phyloP scores from a whole-genome alignment of 2,888 invertebrate genomes.

The Stomorhina lunata region DNA sequence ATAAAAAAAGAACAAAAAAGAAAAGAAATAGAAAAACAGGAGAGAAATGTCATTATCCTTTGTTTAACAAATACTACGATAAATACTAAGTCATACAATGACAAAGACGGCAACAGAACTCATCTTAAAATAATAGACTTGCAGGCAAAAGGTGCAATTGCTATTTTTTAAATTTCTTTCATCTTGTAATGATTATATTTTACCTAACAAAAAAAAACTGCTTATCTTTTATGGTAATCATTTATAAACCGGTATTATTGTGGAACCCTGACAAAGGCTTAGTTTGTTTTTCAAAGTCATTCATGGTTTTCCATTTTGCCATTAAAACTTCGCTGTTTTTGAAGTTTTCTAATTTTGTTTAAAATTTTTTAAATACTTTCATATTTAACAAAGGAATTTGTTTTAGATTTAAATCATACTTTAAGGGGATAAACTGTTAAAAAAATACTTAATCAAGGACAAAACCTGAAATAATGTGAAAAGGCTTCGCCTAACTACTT shows the following conservation, averaged over 20 bases:
- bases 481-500: too few relatives aligned
- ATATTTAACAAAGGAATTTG: too few relatives aligned
- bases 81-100: slow-evolving; percentile 31
- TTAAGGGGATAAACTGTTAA: too few relatives aligned
- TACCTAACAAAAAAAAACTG: background rate
- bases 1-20: background rate
- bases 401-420: too few relatives aligned
- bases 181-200: slow-evolving; percentile 20
- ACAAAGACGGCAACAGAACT: background rate
- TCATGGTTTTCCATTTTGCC: too few relatives aligned
- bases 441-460: too few relatives aligned
- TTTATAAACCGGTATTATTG: too few relatives aligned
- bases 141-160: slow-evolving; percentile 36
- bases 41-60: slow-evolving; percentile 59
- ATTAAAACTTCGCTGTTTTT: too few relatives aligned
- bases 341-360: too few relatives aligned
- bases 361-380: too few relatives aligned
- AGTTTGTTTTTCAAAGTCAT: background rate
- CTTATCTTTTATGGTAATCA: slow-evolving; percentile 48
- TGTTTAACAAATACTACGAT: slow-evolving; percentile 13
- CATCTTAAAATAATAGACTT: slow-evolving; percentile 8
- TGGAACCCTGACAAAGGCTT: too few relatives aligned
- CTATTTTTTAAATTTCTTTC: slow-evolving; percentile 39
- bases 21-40: slow-evolving; percentile 3
- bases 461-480: too few relatives aligned